phyloP scores from a whole-genome alignment of 2,888 invertebrate species.

The Tachina grossa region DNA sequence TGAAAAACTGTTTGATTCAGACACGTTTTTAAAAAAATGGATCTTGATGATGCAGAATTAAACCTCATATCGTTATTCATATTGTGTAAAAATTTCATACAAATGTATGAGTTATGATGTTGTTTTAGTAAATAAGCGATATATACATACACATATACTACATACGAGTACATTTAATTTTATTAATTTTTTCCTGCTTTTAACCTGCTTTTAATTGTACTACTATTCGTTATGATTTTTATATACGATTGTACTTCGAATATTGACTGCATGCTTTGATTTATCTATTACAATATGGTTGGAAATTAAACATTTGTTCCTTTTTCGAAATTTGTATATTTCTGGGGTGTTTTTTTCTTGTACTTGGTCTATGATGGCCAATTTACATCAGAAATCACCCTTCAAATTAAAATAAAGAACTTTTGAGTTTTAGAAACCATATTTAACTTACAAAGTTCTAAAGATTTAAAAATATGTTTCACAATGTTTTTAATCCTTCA shows the following conservation, averaged over 20 bases:
- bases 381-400: slow-evolving; percentile 55
- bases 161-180: no score
- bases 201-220: no score
- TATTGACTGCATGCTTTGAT: slow-evolving; percentile 23
- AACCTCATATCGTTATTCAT: no score
- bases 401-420: slow-evolving; percentile 45
- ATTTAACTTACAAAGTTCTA: slow-evolving; percentile 52
- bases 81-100: no score
- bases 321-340: slow-evolving; percentile 13
- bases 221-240: not conserved
- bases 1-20: no score
- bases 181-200: no score
- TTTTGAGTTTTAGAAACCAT: slow-evolving; percentile 47
- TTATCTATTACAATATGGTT: slow-evolving; percentile 60
- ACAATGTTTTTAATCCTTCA: slow-evolving; percentile 38
- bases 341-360: slow-evolving; percentile 27
- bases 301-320: slow-evolving; percentile 59
- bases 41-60: no score
- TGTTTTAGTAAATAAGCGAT: no score
- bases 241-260: not conserved
- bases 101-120: no score
- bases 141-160: no score
- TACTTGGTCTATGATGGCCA: slow-evolving; percentile 10
- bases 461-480: slow-evolving; percentile 52
- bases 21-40: no score